Evolutionary conservation across 1,140 invertebrate genomes (phyloP).

Genomic region (Caenorhabditis briggsae): DNA sequence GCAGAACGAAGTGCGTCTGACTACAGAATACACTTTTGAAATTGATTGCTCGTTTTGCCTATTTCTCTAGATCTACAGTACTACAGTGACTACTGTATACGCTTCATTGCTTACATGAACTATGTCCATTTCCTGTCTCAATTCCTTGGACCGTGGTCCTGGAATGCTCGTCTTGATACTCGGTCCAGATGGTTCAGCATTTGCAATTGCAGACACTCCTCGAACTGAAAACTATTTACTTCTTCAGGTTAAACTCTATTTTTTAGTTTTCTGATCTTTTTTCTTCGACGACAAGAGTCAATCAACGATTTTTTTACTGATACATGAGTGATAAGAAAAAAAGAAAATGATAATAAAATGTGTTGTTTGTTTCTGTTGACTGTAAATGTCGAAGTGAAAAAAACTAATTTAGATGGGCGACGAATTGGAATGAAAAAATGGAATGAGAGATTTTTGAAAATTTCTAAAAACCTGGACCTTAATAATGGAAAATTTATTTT

Average conservation of each 20-base stretch:
- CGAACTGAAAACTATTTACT: constrained; percentile 12
- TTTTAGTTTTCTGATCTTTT: constrained; percentile 27
- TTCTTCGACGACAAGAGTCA: neutral
- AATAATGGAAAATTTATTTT: no score
- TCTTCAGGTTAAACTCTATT: neutral
- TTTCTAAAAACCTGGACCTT: no score
- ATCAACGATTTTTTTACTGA: neutral
- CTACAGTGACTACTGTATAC: no score
- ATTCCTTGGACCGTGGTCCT: constrained; percentile 83
- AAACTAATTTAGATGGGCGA: no score
- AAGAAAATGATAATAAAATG: constrained; percentile 18
- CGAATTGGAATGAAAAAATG: neutral
- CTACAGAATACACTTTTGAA: neutral
- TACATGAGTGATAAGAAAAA: constrained; percentile 4
- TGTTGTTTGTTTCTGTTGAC: constrained; percentile 24
- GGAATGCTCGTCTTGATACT: constrained; percentile 83
- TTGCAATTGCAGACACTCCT: constrained; percentile 65
- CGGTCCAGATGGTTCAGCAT: constrained; percentile 82
- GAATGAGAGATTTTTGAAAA: no score
- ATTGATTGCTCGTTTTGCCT: no score
- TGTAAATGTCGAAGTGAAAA: neutral
- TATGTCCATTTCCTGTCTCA: constrained; percentile 81
- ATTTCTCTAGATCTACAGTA: no score
- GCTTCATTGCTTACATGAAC: constrained; percentile 73
- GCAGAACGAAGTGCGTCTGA: constrained; percentile 70